A percentile compares a stretch with the other conserved stretches of the same genome.
Evolutionary conservation across 2,113 vertebrate species (phyloP).

Genomic region (Tragelaphus imberbis): DNA sequence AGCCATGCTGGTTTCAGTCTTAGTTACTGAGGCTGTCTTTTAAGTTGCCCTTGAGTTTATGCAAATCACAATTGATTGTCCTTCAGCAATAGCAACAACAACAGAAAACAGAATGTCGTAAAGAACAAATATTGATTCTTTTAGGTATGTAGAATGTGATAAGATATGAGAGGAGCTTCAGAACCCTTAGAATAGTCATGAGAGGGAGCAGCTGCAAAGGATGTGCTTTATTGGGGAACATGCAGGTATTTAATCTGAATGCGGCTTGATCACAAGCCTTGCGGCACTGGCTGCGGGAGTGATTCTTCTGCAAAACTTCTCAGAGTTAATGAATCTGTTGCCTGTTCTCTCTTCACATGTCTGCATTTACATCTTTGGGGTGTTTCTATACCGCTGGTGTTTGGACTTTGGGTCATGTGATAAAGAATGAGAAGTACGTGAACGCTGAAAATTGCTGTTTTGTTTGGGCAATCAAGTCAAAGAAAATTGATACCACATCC

Average conservation of each 20-base stretch:
- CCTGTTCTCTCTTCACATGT: neutral
- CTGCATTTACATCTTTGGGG: neutral
- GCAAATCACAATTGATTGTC: constrained; percentile 56
- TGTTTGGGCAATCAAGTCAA: neutral
- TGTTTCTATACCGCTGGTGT: neutral
- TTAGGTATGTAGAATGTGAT: constrained; percentile 23
- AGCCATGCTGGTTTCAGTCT: constrained; percentile 4
- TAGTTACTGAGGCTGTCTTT: neutral
- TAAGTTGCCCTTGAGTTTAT: constrained; percentile 54
- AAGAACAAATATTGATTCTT: constrained; percentile 39
- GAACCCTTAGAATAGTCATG: neutral
- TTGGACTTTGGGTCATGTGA: neutral
- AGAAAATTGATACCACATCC: neutral
- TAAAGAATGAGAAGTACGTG: neutral
- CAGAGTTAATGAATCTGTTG: neutral
- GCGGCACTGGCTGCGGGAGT: neutral
- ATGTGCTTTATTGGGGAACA: neutral
- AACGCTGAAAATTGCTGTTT: neutral
- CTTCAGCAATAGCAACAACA: constrained; percentile 31
- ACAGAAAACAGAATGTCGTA: neutral
- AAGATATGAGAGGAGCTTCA: neutral
- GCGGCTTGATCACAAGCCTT: neutral
- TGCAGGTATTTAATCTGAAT: neutral
- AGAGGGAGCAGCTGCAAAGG: neutral
- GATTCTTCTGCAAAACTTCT: neutral